A percentile compares a stretch with the other conserved stretches of the same genome.
phyloP scores from a whole-genome alignment of 2,113 vertebrate species.

The Onychostruthus taczanowskii region DNA sequence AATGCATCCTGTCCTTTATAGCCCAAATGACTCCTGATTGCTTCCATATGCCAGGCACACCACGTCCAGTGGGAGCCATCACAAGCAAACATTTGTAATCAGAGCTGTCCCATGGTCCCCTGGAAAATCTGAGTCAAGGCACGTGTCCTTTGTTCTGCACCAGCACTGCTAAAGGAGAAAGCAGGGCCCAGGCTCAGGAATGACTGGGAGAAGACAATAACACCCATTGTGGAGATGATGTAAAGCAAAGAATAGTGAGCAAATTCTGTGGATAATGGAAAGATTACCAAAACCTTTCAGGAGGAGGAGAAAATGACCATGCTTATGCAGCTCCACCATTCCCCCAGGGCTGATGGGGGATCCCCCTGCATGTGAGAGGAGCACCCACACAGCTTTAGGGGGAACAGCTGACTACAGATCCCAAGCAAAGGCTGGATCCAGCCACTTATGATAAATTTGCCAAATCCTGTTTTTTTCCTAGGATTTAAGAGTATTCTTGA shows the following conservation, averaged over 20 bases:
- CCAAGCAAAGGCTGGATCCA: background rate
- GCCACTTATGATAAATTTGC: no score
- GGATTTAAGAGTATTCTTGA: background rate
- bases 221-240: background rate
- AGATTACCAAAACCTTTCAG: background rate
- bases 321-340: background rate
- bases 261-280: background rate
- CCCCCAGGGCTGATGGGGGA: background rate
- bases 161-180: background rate
- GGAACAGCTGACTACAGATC: background rate
- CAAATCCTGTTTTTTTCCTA: background rate
- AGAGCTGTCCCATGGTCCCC: constrained; percentile 12
- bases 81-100: constrained; percentile 4
- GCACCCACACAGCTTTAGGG: background rate
- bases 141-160: constrained; percentile 16
- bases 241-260: background rate
- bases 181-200: background rate
- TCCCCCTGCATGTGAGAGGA: background rate
- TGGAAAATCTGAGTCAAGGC: constrained; percentile 27
- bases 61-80: constrained; percentile 7
- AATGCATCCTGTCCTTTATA: background rate
- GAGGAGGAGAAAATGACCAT: background rate
- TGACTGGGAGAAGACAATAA: background rate
- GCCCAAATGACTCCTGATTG: constrained; percentile 30
- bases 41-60: constrained; percentile 39